Base-by-base conservation (phyloP, 2,113 vertebrate genomes). In the Pheucticus melanocephalus region DNA sequence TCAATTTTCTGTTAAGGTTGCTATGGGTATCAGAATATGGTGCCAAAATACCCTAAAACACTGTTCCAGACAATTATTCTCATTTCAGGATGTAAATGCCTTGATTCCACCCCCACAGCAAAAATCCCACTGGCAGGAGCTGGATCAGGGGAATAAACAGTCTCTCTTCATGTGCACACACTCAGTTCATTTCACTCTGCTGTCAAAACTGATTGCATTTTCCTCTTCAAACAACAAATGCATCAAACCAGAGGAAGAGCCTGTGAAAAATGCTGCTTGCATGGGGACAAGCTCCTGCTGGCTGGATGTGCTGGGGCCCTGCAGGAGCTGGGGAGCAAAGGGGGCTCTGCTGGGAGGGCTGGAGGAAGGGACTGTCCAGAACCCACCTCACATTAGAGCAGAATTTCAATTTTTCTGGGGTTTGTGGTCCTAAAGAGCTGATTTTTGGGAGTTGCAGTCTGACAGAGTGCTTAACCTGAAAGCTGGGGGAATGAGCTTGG, bases 41-140 rank as follows among this genome's bases (percentile, higher is more conserved):
- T 90, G 66, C 66, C 85, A 87, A 90, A 73, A 60, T 50, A 91
- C 91, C 87, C 75, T 77, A 88, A 96, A 69, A 33, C 59, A 27
- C 48, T 91, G 30, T 90, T 85, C 78, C 81, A 92, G 71, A 81
- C 28, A 22, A 42, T 71, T 91, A 60, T 79, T 71, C 59, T 69
- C 54, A 28, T 86, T 93, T 93, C 61, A 50, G 44, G 56, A 84
- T 88, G 57, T 10, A 88, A 77, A 64, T 44, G 64, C 69, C 44
- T 93, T 28, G 37, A 48, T 83, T 92, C 64, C 61, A 94, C 53
- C 15, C 48, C 48, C 57, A 48, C 45, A 57, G 15, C 24, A 42
- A 53, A 75, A 87, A 39, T 39, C 53, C 47, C 61, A 44, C 86
- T 69, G 73, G 37, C 61, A 78, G 65, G 53, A 84, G 48, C 59